Evolutionary conservation across 2,113 vertebrate genomes (phyloP), one percentile per base, ranked within the genome.

Genomic region (Polypterus senegalus): DNA sequence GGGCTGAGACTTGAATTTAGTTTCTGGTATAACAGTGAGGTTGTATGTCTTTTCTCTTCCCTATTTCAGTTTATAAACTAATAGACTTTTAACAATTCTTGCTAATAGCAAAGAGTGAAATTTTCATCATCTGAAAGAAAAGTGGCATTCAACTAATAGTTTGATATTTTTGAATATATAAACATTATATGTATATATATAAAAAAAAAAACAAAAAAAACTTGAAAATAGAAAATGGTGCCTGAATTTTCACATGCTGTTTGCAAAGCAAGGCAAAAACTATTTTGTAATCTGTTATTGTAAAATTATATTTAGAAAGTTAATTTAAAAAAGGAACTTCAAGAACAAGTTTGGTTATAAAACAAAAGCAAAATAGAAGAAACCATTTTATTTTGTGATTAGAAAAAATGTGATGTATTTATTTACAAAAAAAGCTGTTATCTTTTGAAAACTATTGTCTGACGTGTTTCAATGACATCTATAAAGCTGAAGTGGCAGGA

Each of bases 201-300:
- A n/a, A n/a, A n/a, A n/a, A n/a, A n/a, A n/a, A 27, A 27, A 27
- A 27, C 2, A 27, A 27, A 27, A 27, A 27, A 27, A 27, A 27
- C 27, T 27, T 27, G 27, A 27, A 27, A 27, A 27, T 27, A 27
- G 27, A 27, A 65, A 76, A 64, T 51, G 27, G 76, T 80, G 81
- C 81, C 76, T 82, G 72, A 78, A 73, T 63, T 63, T 75, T 71
- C 43, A 27, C 8, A n/a, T 6, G 51, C 62, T 62, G 58, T 63
- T 46, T 65, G 57, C 67, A 58, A 48, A 74, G 65, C 57, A 71
- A 65, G 65, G 61, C 58, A 61, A 73, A 10, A 10, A 69, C 46
- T 75, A 55, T 83, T 81, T 80, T 84, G 62, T 78, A 81, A 73
- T 66, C 58, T 67, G 63, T 76, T 80, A 72, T 63, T 81, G 74